These are phyloP conservation scores for Drosophila neotestacea DNA, from an alignment of 2,888 invertebrate genomes.

Conservation along the genomic window DNA sequence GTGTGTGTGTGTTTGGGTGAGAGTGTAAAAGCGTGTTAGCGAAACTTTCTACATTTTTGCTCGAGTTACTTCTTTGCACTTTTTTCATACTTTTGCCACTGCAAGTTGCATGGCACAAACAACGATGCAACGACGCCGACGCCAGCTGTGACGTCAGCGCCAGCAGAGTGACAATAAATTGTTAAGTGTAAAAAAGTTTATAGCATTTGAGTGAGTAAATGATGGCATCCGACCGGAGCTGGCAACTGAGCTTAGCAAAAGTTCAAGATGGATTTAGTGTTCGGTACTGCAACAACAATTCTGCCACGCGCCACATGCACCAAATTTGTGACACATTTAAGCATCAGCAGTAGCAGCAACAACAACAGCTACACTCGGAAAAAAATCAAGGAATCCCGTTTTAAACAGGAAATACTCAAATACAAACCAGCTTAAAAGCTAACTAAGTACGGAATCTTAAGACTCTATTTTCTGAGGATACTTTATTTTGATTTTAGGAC, in stretches of 20 bases:
- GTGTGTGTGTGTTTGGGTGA: slow-evolving; percentile 40
- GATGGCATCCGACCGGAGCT: slow-evolving; percentile 58
- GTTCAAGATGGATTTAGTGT: slow-evolving; percentile 61
- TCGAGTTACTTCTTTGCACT: slow-evolving; percentile 59
- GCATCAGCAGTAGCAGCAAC: slow-evolving; percentile 12
- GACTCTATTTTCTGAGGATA: no score
- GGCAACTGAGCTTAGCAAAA: slow-evolving; percentile 50
- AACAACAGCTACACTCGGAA: slow-evolving; percentile 3
- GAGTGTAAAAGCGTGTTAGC: slow-evolving; percentile 75
- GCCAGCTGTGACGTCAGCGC: slow-evolving; percentile 20
- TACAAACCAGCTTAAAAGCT: no score
- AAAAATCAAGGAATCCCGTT: no score
- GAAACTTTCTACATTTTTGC: slow-evolving; percentile 72
- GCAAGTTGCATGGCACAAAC: slow-evolving; percentile 47
- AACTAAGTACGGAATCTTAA: no score
- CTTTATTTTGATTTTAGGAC: no score
- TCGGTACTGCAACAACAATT: slow-evolving; percentile 13
- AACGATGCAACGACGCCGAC: slow-evolving; percentile 20
- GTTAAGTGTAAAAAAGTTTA: slow-evolving; percentile 79
- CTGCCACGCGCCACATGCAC: slow-evolving; percentile 33
- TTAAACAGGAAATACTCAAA: no score
- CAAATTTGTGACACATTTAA: slow-evolving; percentile 50
- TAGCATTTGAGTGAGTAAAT: slow-evolving; percentile 77
- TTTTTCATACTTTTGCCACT: slow-evolving; percentile 19
- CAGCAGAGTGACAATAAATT: slow-evolving; percentile 75